Base-by-base conservation (phyloP, 2,113 vertebrate genomes). In the Gambusia holbrooki region DNA sequence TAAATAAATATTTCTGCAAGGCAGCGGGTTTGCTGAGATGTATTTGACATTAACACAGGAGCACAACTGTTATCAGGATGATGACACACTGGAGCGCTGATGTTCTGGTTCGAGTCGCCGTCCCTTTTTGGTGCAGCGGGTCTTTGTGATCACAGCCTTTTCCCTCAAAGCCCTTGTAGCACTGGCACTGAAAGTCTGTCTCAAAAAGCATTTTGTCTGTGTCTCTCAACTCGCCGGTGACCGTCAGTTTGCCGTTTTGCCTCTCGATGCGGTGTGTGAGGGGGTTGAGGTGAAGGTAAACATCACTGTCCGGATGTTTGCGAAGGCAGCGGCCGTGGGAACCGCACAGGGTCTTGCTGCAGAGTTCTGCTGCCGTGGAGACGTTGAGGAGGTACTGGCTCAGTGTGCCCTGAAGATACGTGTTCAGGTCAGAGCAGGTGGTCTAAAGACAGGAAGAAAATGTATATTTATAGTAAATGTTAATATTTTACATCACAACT, bases 311-410 rank as follows among this genome's bases (percentile, higher is more conserved):
- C 28, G 96, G 90, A 7, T 94, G 81, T 32, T 81, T 92, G 76
- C 98, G 97, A 74, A 94, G 86, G 78, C 98, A 99, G 70, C 97
- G 97, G 6, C 98, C 98, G 0, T 83, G 94, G 28, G 94, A 93
- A 12, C 87, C 82, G 75, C 98, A 99, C 77, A 97, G 84, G 0
- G 69, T 74, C 1, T 74, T 79, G 91, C 98, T 98, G 94, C 98
- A 99, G 2, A 95, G 93, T 81, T 97, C 94, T 0, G 97, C 97
- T 0, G 98, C 97, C 0, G 92, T 97, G 1, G 97, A 96, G 80
- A 99, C 97, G 0, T 99, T 99, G 66, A 97, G 89, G 0, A 99
- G 86, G 71, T 99, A 99, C 69, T 84, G 93, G 29, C 95, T 95
- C 86, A 99, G 92, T 3, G 92, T 90, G 1, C 79, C 94, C 2